Percentiles rank a stretch among this genome's conserved stretches.
These are phyloP conservation scores for Slavum lentiscoides DNA, from an alignment of 2,888 invertebrate species.

Conservation along the genomic window DNA sequence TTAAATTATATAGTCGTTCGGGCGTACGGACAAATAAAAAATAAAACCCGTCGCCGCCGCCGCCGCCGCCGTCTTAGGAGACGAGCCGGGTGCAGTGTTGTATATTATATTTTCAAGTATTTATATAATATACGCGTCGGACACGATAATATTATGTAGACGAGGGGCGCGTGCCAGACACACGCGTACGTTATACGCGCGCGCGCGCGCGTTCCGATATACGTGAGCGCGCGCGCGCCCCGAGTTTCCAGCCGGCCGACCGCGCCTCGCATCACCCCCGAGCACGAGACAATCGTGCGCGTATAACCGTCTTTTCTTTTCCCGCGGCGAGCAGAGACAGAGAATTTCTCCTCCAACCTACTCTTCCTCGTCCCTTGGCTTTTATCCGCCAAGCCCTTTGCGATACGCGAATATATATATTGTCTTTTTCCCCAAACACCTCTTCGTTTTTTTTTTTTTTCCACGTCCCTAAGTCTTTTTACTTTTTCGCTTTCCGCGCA, in stretches of 20 bases:
- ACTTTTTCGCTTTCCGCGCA: background rate
- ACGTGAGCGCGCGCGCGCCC: no score
- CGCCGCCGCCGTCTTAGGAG: no score
- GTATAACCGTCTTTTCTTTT: slow-evolving; percentile 6
- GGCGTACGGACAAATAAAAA: no score
- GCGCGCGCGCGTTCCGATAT: background rate
- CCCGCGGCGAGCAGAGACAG: background rate
- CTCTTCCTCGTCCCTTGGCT: background rate
- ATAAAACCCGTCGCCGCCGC: no score
- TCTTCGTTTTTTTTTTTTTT: background rate
- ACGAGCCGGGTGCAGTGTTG: slow-evolving; percentile 40
- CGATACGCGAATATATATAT: background rate
- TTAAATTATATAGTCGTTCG: no score
- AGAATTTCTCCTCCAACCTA: background rate
- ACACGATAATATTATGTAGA: background rate
- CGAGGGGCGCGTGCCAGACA: slow-evolving; percentile 47
- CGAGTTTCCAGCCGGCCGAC: slow-evolving; percentile 38
- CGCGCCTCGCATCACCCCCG: background rate
- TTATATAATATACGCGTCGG: background rate
- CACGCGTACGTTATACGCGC: slow-evolving; percentile 12
- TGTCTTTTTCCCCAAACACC: no score
- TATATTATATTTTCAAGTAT: no score
- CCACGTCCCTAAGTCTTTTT: background rate
- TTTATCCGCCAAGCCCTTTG: slow-evolving; percentile 15
- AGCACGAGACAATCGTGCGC: slow-evolving; percentile 48